Conservation (phyloP, 2,113 vertebrate genomes). For the Calyptommatus sinebrachiatus region DNA sequence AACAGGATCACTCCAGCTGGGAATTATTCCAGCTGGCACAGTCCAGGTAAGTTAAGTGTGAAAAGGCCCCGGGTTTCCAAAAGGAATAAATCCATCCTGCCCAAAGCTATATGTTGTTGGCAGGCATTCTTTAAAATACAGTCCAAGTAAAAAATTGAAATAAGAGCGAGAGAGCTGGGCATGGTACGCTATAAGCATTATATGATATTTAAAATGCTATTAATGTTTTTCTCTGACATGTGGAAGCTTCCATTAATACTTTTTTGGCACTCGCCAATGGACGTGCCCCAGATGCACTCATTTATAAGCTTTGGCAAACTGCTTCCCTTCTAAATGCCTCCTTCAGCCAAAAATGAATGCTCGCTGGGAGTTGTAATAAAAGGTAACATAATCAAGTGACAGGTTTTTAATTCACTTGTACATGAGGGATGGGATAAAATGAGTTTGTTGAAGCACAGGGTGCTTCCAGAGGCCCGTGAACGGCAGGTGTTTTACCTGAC, state of each 20-base stretch:
- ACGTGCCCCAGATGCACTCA: conserved; percentile 10
- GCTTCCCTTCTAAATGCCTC: background rate
- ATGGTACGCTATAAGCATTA: conserved; percentile 7
- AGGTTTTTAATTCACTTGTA: too few species aligned
- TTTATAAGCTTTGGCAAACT: conserved; percentile 3
- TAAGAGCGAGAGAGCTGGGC: background rate
- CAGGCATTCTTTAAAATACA: background rate
- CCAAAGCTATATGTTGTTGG: background rate
- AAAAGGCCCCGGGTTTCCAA: background rate
- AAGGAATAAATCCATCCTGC: background rate
- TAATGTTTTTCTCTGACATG: conserved; percentile 2
- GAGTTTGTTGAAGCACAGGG: too few species aligned
- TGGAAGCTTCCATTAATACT: conserved; percentile 3
- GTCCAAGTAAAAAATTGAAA: conserved; percentile 1
- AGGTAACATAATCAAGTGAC: background rate
- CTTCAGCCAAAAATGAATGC: background rate
- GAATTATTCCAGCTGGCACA: too few species aligned
- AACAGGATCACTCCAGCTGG: too few species aligned
- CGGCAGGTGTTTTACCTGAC: too few species aligned
- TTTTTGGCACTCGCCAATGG: background rate
- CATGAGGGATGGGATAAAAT: too few species aligned
- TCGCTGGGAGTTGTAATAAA: background rate
- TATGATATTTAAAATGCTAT: conserved; percentile 8
- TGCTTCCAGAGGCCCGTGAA: too few species aligned
- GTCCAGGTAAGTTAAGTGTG: too few species aligned